phyloP scores from a whole-genome alignment of 2,797 vertebrate species.

The Sebastes matsubarae region DNA sequence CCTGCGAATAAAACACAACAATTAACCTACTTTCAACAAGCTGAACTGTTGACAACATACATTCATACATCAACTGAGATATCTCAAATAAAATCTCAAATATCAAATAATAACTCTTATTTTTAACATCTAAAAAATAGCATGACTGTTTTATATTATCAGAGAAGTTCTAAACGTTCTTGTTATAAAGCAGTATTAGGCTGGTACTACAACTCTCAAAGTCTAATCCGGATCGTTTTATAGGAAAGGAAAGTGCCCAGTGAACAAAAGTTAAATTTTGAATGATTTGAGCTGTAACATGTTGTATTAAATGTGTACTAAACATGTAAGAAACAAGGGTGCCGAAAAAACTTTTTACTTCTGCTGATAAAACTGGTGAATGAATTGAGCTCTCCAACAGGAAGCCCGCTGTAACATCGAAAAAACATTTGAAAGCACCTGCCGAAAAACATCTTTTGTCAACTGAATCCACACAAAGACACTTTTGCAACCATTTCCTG shows the following conservation, averaged over 20 bases:
- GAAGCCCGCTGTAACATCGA: neutral
- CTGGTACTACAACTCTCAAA: neutral
- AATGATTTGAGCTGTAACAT: neutral
- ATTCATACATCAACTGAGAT: neutral
- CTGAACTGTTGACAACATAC: neutral
- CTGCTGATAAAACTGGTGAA: neutral
- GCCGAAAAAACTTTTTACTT: neutral
- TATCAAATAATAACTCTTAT: neutral
- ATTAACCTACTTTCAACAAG: neutral
- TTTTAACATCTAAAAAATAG: neutral
- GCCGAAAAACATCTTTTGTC: neutral
- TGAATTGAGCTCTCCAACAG: neutral
- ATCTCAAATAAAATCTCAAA: neutral
- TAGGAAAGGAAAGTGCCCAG: neutral
- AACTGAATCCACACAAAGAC: neutral
- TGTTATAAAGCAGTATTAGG: neutral
- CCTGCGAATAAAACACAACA: constrained; percentile 80
- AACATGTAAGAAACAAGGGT: neutral
- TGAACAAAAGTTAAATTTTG: neutral
- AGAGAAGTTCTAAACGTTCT: neutral
- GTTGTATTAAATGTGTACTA: neutral
- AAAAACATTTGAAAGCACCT: neutral
- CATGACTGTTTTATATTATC: neutral
- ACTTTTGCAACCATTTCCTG: neutral
- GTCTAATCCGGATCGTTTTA: neutral